phyloP scores from a whole-genome alignment of 2,888 invertebrate species.

The Pasiphila rectangulata region DNA sequence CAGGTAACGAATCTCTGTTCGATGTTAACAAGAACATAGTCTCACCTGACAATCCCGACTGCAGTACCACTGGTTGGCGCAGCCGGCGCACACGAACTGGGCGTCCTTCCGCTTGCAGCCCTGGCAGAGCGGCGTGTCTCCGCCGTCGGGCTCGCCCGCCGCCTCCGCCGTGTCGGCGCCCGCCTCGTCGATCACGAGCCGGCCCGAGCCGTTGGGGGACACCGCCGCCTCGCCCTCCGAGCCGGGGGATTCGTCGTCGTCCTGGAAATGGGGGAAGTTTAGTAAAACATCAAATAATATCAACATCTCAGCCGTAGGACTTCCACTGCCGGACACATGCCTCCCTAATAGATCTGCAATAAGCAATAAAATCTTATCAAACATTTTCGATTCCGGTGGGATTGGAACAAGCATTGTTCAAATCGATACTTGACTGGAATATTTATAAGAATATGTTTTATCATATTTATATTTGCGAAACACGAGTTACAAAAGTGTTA shows the following conservation, averaged over 20 bases:
- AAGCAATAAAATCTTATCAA: too few species aligned
- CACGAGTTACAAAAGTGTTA: too few species aligned
- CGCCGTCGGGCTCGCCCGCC: conserved; percentile 65
- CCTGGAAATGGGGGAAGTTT: conserved; percentile 49
- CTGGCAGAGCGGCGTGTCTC: conserved; percentile 88
- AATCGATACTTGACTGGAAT: too few species aligned
- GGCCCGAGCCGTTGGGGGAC: conserved; percentile 51
- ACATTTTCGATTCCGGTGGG: too few species aligned
- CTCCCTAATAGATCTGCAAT: too few species aligned
- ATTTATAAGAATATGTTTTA: too few species aligned
- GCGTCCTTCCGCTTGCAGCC: conserved; percentile 91
- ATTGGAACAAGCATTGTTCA: too few species aligned
- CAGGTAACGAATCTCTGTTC: too few species aligned
- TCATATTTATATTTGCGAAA: too few species aligned
- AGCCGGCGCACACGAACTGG: conserved; percentile 93
- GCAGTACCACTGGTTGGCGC: conserved; percentile 97
- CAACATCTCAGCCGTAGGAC: too few species aligned
- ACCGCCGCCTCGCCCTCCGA: conserved; percentile 69
- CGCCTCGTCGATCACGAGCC: conserved; percentile 60
- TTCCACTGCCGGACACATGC: too few species aligned
- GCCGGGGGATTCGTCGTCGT: conserved; percentile 82
- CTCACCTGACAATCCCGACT: conserved; percentile 93
- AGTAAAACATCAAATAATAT: too few species aligned
- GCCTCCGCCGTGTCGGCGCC: conserved; percentile 63
- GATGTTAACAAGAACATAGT: neutral